phyloP scores from a whole-genome alignment of 2,113 vertebrate genomes.

The Thalassarche chlororhynchos region DNA sequence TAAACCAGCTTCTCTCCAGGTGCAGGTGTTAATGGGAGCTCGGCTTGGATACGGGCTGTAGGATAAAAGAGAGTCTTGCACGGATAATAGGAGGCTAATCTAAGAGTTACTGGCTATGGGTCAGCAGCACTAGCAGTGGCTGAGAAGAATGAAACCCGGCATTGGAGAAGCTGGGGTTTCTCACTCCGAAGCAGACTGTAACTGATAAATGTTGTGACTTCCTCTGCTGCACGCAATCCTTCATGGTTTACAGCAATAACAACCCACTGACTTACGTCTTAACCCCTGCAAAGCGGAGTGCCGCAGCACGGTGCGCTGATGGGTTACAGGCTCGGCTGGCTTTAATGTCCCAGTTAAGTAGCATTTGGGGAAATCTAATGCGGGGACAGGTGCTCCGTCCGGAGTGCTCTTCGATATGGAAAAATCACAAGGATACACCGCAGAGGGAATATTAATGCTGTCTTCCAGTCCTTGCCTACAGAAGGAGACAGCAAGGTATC shows the following conservation, averaged over 20 bases:
- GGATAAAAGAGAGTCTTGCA: neutral
- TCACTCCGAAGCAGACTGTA: neutral
- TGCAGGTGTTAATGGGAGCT: neutral
- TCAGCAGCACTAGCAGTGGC: neutral
- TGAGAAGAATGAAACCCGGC: neutral
- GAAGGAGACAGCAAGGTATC: neutral
- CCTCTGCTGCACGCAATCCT: neutral
- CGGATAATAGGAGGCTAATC: neutral
- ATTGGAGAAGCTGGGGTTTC: neutral
- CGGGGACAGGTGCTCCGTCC: neutral
- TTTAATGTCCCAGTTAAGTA: neutral
- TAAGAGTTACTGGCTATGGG: neutral
- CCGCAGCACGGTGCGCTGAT: rapidly evolving
- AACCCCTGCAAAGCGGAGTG: neutral
- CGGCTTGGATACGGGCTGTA: neutral
- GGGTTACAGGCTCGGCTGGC: neutral
- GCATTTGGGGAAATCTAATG: neutral
- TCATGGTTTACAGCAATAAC: neutral
- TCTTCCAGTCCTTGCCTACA: neutral
- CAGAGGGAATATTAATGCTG: neutral
- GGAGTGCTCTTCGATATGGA: neutral
- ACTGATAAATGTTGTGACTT: neutral
- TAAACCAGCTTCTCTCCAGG: neutral
- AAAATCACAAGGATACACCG: neutral
- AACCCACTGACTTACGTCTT: neutral